Conservation (phyloP, 2,888 invertebrate species). For the Pteria penguin region DNA sequence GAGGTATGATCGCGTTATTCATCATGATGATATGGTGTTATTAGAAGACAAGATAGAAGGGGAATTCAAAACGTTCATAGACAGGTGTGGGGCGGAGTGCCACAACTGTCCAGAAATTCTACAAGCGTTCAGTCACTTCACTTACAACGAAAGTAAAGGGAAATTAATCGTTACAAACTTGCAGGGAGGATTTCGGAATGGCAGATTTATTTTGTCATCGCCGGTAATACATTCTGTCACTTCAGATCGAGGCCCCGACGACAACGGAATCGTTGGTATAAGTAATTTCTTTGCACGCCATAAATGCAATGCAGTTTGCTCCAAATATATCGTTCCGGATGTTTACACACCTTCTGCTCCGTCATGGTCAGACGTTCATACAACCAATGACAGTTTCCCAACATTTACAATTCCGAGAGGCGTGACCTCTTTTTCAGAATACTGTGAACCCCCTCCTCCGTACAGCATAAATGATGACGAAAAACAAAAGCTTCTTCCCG, state of each 20-base stretch:
- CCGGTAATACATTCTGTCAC: constrained; percentile 28
- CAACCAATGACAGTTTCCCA: background rate
- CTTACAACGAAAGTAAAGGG: constrained; percentile 35
- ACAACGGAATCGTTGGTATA: constrained; percentile 29
- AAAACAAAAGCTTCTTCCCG: background rate
- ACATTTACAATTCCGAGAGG: too few relatives aligned
- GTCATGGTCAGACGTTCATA: background rate
- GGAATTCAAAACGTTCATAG: constrained; percentile 22
- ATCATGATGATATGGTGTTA: constrained; percentile 28
- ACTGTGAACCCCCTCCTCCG: background rate
- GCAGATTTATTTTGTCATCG: constrained; percentile 11
- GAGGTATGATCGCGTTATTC: constrained; percentile 26
- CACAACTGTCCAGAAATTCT: constrained; percentile 20
- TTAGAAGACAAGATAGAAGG: constrained; percentile 33
- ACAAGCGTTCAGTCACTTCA: constrained; percentile 33
- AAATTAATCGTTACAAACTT: constrained; percentile 31
- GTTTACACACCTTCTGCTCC: background rate
- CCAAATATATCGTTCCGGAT: background rate
- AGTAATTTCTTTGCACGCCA: constrained; percentile 20
- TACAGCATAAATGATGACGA: background rate
- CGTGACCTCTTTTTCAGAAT: background rate
- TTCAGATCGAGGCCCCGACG: constrained; percentile 14
- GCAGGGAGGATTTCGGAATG: constrained; percentile 15
- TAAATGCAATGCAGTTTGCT: background rate
- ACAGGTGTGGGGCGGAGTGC: constrained; percentile 10